Evolutionary conservation across 2,113 vertebrate genomes (phyloP).

Genomic region (Herpailurus yagouaroundi): DNA sequence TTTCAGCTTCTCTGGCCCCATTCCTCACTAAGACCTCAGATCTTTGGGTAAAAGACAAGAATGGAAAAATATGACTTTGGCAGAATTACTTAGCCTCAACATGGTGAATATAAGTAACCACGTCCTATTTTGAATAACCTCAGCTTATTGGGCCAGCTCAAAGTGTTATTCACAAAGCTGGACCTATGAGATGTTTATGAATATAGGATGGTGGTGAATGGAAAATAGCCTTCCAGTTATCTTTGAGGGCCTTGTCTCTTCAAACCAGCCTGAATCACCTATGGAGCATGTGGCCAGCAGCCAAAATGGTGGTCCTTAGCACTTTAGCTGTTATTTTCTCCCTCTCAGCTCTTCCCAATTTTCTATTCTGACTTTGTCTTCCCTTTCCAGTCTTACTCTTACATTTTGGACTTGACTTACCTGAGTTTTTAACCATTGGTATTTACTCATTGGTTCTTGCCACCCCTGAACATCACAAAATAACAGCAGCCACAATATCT

Average conservation of each 20-base stretch:
- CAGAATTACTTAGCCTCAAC: neutral
- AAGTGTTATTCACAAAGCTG: conserved; percentile 32
- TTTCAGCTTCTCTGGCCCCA: neutral
- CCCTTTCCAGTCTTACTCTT: neutral
- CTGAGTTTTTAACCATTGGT: neutral
- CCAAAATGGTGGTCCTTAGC: neutral
- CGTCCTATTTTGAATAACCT: conserved; percentile 40
- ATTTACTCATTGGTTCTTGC: neutral
- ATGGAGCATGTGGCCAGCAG: neutral
- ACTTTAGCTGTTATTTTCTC: neutral
- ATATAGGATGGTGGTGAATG: neutral
- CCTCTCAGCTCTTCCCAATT: neutral
- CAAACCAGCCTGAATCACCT: neutral
- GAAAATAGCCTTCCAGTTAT: conserved; percentile 21
- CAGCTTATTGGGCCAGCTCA: neutral
- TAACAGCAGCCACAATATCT: neutral
- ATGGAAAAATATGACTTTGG: conserved; percentile 4
- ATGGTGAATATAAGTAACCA: neutral
- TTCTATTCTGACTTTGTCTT: conserved; percentile 6
- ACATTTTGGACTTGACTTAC: neutral
- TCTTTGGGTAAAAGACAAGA: conserved; percentile 19
- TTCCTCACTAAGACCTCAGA: neutral
- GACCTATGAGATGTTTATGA: conserved; percentile 4
- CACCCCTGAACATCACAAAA: neutral
- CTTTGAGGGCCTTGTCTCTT: conserved; percentile 10